phyloP scores from a whole-genome alignment of 2,888 invertebrate species.

The Orchesellides sinensis region DNA sequence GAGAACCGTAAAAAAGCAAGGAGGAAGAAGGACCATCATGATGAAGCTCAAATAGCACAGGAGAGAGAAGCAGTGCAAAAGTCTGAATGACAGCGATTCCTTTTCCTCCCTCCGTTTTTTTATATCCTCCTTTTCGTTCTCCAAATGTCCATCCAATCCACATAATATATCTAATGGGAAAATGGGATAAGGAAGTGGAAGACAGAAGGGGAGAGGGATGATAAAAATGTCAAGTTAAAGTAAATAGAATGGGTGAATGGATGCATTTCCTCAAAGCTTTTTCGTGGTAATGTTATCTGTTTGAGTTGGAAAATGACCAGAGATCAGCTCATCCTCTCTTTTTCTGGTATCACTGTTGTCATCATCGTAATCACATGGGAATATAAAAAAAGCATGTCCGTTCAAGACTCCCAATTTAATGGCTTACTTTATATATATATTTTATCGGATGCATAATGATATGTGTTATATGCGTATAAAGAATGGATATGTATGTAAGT shows the following conservation, averaged over 20 bases:
- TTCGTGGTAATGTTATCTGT: neutral
- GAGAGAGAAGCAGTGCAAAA: too few species aligned
- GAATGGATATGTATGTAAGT: too few species aligned
- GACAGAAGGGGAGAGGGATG: neutral
- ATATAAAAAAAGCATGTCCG: too few species aligned
- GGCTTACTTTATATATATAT: too few species aligned
- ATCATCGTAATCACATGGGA: too few species aligned
- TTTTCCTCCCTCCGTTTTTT: conserved; percentile 22
- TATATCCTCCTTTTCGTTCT: neutral
- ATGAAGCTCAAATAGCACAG: conserved; percentile 5
- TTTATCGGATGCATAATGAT: too few species aligned
- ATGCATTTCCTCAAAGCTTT: too few species aligned
- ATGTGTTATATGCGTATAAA: too few species aligned
- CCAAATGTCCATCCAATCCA: conserved; percentile 23
- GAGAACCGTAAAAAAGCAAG: neutral
- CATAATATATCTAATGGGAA: too few species aligned
- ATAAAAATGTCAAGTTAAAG: conserved; percentile 25
- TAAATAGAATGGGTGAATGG: neutral
- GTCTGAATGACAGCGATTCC: conserved; percentile 57
- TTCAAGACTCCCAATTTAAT: too few species aligned
- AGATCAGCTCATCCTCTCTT: too few species aligned
- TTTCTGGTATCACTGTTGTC: too few species aligned
- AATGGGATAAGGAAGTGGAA: conserved; percentile 2
- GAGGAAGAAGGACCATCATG: neutral
- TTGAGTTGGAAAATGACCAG: neutral